Conservation (phyloP, 2,797 vertebrate genomes). For the Falco berigora region DNA sequence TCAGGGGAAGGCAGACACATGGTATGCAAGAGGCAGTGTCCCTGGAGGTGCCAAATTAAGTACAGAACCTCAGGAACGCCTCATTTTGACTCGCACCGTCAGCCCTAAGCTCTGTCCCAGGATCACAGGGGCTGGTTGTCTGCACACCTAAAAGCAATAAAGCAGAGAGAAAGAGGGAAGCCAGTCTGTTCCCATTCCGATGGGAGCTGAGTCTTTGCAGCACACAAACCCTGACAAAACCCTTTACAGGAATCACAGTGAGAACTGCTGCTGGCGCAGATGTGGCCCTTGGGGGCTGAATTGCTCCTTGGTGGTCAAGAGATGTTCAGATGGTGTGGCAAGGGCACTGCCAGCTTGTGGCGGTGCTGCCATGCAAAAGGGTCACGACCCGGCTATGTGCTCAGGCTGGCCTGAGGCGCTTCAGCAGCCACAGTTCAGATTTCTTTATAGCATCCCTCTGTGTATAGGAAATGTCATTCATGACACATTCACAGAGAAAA, state of each 20-base stretch:
- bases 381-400: neutral
- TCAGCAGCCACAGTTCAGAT: neutral
- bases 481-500: neutral
- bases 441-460: neutral
- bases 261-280: neutral
- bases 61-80: neutral
- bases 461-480: neutral
- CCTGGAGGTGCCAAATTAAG: neutral
- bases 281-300: neutral
- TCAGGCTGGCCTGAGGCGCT: neutral
- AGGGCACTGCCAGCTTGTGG: neutral
- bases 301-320: accelerated
- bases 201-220: neutral
- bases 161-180: neutral
- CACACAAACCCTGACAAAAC: neutral
- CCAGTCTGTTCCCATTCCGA: neutral
- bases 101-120: neutral
- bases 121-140: neutral
- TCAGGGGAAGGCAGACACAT: neutral
- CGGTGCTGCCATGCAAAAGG: neutral
- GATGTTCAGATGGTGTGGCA: neutral
- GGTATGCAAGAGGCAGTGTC: neutral
- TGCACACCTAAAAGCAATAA: neutral
- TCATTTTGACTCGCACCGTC: neutral
- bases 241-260: neutral